Conservation (phyloP, 2,797 vertebrate genomes). For the Rhabdophis nuchalis region DNA sequence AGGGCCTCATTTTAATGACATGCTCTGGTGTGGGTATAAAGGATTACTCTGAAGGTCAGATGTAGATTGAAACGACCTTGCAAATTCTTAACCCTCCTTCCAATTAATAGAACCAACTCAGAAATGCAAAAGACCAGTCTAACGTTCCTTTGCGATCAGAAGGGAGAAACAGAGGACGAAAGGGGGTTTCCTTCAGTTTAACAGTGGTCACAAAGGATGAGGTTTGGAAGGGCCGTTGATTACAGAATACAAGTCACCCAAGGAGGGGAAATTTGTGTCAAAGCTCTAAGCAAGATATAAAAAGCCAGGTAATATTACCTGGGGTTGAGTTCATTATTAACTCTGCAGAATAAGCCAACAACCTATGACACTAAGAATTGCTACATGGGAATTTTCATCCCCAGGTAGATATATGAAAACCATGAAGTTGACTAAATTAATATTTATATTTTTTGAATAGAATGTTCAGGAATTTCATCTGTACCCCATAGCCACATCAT, state of each 20-base stretch:
- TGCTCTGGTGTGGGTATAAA: conserved; percentile 63
- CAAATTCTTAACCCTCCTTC: conserved; percentile 69
- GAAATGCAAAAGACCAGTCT: conserved; percentile 63
- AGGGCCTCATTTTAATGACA: conserved; percentile 66
- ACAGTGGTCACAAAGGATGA: conserved; percentile 1
- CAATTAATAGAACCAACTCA: conserved; percentile 72
- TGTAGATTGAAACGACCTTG: conserved; percentile 74
- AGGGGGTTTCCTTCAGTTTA: conserved; percentile 52
- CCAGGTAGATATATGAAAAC: background rate
- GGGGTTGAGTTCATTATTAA: conserved; percentile 21
- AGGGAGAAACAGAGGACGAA: conserved; percentile 48
- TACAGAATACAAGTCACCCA: conserved; percentile 31
- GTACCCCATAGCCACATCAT: background rate
- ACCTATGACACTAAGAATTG: background rate
- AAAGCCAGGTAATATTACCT: background rate
- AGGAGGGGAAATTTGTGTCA: background rate
- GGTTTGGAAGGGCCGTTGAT: conserved; percentile 53
- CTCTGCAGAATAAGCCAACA: background rate
- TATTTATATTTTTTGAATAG: background rate
- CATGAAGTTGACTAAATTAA: background rate
- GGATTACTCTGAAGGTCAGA: conserved; percentile 80
- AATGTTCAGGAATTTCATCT: background rate
- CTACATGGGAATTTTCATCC: background rate
- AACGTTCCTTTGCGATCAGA: conserved; percentile 43
- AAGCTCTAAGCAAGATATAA: conserved; percentile 9